Evolutionary conservation across 2,888 invertebrate species (phyloP).

Genomic region (Drosophila birchii): DNA sequence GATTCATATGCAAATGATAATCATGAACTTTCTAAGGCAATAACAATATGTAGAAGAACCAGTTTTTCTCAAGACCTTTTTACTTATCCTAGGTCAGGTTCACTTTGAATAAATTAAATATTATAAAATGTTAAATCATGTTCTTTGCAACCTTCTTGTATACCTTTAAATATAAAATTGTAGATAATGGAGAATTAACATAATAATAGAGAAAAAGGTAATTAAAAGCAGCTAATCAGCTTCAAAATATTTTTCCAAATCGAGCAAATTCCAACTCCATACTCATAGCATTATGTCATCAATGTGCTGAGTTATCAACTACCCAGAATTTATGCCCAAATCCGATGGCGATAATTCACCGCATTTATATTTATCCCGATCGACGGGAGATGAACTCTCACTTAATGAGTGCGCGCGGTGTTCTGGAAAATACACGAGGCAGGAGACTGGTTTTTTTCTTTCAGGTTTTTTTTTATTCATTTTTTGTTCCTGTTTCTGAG

Average conservation of each 20-base stretch:
- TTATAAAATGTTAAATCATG: background rate
- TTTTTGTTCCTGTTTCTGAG: slow-evolving; percentile 55
- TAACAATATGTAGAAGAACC: slow-evolving; percentile 1
- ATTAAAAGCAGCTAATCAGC: background rate
- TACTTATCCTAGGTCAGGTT: slow-evolving; percentile 9
- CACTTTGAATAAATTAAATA: slow-evolving; percentile 3
- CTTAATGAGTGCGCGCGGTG: slow-evolving; percentile 42
- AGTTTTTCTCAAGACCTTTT: background rate
- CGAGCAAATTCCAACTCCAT: background rate
- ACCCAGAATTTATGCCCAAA: slow-evolving; percentile 11
- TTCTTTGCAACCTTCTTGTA: background rate
- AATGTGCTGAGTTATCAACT: slow-evolving; percentile 6
- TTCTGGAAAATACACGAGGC: slow-evolving; percentile 37
- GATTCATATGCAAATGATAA: background rate
- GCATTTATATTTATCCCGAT: slow-evolving; percentile 31
- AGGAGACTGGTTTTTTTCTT: slow-evolving; percentile 21
- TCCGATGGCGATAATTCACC: slow-evolving; percentile 52
- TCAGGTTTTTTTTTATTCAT: slow-evolving; percentile 35
- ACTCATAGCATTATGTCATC: slow-evolving; percentile 38
- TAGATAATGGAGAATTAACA: background rate
- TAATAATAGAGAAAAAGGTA: background rate
- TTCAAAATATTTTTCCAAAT: background rate
- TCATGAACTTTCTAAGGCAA: background rate
- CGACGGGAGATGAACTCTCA: slow-evolving; percentile 37
- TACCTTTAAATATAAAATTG: background rate